Conservation (phyloP, 1,140 invertebrate species). For the Colletes latitarsis region DNA sequence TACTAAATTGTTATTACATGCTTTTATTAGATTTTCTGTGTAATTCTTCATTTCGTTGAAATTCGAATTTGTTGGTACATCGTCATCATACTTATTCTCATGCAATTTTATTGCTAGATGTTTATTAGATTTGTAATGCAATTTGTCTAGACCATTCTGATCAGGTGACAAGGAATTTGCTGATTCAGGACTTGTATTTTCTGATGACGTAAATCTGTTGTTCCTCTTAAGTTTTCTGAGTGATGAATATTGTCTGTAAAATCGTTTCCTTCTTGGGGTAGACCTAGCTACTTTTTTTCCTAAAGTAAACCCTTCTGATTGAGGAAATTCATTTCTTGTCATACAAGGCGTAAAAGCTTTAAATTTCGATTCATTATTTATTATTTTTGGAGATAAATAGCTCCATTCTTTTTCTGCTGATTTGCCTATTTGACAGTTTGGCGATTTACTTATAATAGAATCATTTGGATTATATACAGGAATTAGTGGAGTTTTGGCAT, state of each 20-base stretch:
- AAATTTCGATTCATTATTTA: constrained; percentile 16
- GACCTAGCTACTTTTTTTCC: constrained; percentile 46
- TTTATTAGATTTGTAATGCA: constrained; percentile 37
- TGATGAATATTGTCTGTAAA: constrained; percentile 23
- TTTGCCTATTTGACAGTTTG: constrained; percentile 33
- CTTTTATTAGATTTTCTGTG: background rate
- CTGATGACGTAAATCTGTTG: constrained; percentile 8
- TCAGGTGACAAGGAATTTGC: constrained; percentile 34
- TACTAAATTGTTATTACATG: constrained; percentile 2
- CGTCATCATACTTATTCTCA: constrained; percentile 61
- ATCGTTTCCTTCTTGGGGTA: constrained; percentile 54
- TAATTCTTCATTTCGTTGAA: background rate
- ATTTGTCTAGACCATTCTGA: background rate
- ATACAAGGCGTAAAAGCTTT: constrained; percentile 25
- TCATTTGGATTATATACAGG: constrained; percentile 23
- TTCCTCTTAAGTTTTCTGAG: constrained; percentile 18
- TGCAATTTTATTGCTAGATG: constrained; percentile 62
- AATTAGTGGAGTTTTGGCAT: constrained; percentile 28
- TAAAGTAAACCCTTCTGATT: constrained; percentile 19
- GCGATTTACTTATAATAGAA: constrained; percentile 48
- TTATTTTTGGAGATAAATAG: constrained; percentile 22
- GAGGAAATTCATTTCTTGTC: constrained; percentile 27
- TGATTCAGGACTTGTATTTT: constrained; percentile 27
- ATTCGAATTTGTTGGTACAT: constrained; percentile 34
- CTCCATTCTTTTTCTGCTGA: background rate